Base-by-base conservation (phyloP, 2,888 invertebrate species). In the Euproctis similis region DNA sequence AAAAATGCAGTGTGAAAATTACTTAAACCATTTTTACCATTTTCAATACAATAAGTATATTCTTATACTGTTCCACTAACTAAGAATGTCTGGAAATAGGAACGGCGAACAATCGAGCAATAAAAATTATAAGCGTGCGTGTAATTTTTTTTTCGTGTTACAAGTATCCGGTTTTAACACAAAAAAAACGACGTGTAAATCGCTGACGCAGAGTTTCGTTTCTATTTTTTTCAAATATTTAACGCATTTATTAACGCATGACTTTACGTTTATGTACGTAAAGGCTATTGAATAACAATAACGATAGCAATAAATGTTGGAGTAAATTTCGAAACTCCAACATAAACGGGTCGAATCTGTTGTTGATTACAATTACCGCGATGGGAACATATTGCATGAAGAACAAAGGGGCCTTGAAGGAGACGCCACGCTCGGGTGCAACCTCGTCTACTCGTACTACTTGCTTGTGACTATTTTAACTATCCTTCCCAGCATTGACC, bases 381-480 rank as follows among this genome's bases (percentile, higher is more conserved):
- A 73, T 80, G 77, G 69, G 78, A 78, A 78, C 53, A 63, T 58
- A 65, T 63, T 68, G 69, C 64, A 61, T 63, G 63, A 62, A 64
- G 62, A 73, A 78, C 73, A 73, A 76, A 69, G 71, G 48, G 66
- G 60, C 73, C 76, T 74, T 77, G 74, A 56, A 49, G 52, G 47
- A 59, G 59, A 58, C 62, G 63, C 60, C 53, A 68, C 67, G 67
- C 54, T 59, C 42, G 57, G 59, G 34, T 58, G 65, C 53, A 56
- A 42, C 50, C 50, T 51, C 47, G 35, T 48, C 53, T 53, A 52
- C 54, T 53, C 48, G 42, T 45, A 42, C 39, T 46, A 42, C 24
- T 48, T 36, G 48, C 52, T 50, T 52, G 45, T 49, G 44, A 32
- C 38, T 46, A 26, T 39, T 47, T 48, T 45, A 45, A 41, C 57